Evolutionary conservation across 1,140 invertebrate species (phyloP).

Genomic region (Drosophila auraria): DNA sequence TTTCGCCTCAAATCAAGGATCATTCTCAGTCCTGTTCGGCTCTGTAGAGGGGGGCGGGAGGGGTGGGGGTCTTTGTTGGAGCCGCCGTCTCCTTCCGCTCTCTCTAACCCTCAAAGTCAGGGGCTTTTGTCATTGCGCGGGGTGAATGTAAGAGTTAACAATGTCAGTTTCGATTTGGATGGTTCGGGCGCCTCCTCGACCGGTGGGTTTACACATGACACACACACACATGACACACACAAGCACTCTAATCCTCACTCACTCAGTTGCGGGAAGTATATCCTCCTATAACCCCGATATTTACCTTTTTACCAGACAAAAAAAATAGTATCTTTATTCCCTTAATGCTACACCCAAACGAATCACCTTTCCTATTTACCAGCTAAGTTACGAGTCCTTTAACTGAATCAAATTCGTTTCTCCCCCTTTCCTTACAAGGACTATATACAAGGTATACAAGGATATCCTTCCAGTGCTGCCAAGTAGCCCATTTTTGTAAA

Average conservation of each 20-base stretch:
- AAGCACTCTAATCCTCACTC: neutral
- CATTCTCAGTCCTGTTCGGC: neutral
- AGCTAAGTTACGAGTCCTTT: neutral
- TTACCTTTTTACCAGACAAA: neutral
- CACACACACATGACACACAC: slow-evolving; percentile 3
- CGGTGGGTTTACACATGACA: slow-evolving; percentile 49
- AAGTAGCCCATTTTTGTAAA: neutral
- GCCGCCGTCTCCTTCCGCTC: slow-evolving; percentile 38
- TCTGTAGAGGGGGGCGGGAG: slow-evolving; percentile 33
- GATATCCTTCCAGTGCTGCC: slow-evolving; percentile 5
- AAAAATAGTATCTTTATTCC: neutral
- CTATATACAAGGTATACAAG: slow-evolving; percentile 3
- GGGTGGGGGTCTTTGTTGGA: slow-evolving; percentile 27
- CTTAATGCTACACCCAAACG: neutral
- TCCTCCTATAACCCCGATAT: neutral
- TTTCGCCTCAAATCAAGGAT: neutral
- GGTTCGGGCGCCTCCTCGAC: slow-evolving; percentile 37
- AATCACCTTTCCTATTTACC: neutral
- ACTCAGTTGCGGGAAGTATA: neutral
- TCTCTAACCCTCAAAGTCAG: slow-evolving; percentile 2
- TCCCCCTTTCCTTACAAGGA: neutral
- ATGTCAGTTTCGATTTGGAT: slow-evolving; percentile 82
- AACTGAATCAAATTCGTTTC: neutral
- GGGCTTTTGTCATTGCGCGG: slow-evolving; percentile 56
- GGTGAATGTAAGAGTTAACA: slow-evolving; percentile 82